Base-by-base conservation (phyloP, 2,113 vertebrate species). In the Probosciger aterrimus region DNA sequence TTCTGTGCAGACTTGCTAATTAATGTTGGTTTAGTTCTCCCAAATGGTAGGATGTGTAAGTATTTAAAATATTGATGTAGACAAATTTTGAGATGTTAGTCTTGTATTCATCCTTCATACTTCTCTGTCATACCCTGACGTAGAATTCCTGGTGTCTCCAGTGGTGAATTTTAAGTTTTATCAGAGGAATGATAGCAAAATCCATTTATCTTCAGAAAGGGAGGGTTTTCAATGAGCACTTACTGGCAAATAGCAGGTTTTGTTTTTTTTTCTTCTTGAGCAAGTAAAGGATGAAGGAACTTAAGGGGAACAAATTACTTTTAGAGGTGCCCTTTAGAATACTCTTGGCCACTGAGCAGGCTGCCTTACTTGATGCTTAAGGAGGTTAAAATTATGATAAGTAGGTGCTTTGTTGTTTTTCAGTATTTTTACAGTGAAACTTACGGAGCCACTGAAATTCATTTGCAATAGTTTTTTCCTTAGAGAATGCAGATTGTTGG, bases 1-100 rank as follows among this genome's bases (percentile, higher is more conserved):
- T 90, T 94, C 55, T 91, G 14, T 86, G 47, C 30, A 52, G 65
- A 78, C 31, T 95, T 78, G 24, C 44, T 89, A 93, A 79, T 96
- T 86, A 81, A 64, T 50, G 31, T 80, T 93, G 39, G 43, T 75
- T 93, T 90, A 84, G 55, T 60, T 93, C 57, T 92, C 74, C 60
- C 75, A 91, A 76, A 91, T 57, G 88, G 47, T 78, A 53, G 28
- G 18, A 69, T 82, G 41, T 86, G 8, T 57, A 68, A 87, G 33
- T 88, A 57, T 77, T 95, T 86, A 64, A 85, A 82, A 69, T 57
- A 49, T n/a, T 94, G 87, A 80, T 69, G 31, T 20, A 57, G 37
- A 52, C 33, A 65, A 47, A 46, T n/a, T 88, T 78, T 83, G 79
- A 92, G 71, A 35, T 35, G 33, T 59, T 59, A 35, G 22, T 24